Evolutionary conservation across 2,888 invertebrate genomes (phyloP).

Genomic region (Morpho achilles): DNA sequence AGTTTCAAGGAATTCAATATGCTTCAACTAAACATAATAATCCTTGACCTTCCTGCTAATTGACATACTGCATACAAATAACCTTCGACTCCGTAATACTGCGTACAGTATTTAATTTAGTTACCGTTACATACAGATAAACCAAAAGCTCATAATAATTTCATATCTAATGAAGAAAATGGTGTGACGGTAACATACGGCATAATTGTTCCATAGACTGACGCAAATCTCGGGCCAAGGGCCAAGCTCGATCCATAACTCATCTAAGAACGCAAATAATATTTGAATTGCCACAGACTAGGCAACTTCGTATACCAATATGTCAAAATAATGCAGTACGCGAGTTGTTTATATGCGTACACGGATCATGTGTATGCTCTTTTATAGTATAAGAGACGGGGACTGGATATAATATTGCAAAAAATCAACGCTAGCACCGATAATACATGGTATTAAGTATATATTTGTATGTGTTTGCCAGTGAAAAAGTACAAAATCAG

Average conservation of each 20-base stretch:
- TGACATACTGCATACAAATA: constrained; percentile 12
- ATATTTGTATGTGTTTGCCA: too few species aligned
- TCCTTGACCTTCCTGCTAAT: constrained; percentile 23
- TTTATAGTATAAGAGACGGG: constrained; percentile 6
- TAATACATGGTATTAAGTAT: too few species aligned
- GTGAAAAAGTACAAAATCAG: too few species aligned
- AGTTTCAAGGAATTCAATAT: constrained; percentile 5
- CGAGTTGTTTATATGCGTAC: constrained; percentile 11
- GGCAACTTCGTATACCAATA: constrained; percentile 18
- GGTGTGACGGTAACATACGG: constrained; percentile 49
- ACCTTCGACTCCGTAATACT: constrained; percentile 21
- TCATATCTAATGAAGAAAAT: constrained; percentile 48
- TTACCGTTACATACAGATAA: constrained; percentile 26
- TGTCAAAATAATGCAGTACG: constrained; percentile 23
- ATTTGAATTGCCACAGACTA: constrained; percentile 21
- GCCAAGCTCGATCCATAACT: constrained; percentile 65
- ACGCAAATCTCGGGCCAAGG: constrained; percentile 62
- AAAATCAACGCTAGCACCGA: too few species aligned
- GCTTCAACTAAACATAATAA: constrained; percentile 9
- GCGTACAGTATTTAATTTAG: constrained; percentile 25
- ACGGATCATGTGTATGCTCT: constrained; percentile 11
- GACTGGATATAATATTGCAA: background rate
- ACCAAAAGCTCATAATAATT: constrained; percentile 32
- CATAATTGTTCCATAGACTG: constrained; percentile 68
- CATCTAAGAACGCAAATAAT: constrained; percentile 34